Percentiles rank a stretch among this genome's conserved stretches.
These are phyloP conservation scores for Chloroceryle amazona DNA, from an alignment of 2,797 vertebrate genomes.

Conservation along the genomic window DNA sequence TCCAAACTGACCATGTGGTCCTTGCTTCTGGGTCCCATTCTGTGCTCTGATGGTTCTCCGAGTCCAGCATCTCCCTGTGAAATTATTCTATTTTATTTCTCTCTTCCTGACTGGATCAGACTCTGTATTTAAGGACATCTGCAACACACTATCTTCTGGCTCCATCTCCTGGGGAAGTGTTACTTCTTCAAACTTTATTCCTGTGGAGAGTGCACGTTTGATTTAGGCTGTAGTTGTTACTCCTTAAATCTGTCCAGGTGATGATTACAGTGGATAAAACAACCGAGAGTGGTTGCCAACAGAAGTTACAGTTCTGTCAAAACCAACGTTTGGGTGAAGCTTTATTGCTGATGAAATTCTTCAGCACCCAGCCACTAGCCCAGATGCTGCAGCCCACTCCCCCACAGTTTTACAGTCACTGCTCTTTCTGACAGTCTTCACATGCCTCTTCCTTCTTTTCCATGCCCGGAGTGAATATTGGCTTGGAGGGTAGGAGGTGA, in stretches of 20 bases:
- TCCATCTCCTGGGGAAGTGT: conserved; percentile 21
- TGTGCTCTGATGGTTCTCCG: not conserved
- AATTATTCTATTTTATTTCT: not conserved
- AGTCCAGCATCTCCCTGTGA: not conserved
- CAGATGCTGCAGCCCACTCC: not conserved
- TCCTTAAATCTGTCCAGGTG: not conserved
- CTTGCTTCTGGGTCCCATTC: not conserved
- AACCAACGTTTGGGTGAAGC: not conserved
- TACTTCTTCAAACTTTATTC: not conserved
- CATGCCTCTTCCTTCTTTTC: not conserved
- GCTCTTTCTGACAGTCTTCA: not conserved
- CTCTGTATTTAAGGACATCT: not conserved
- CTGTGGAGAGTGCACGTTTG: not conserved
- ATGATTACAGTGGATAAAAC: conserved; percentile 1
- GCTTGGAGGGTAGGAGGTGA: conserved; percentile 2
- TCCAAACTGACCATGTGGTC: not conserved
- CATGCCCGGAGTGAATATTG: not conserved
- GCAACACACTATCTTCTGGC: not conserved
- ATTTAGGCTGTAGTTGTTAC: not conserved
- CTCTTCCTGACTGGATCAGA: accelerated
- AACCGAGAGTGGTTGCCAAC: not conserved
- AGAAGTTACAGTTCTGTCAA: not conserved
- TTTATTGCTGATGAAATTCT: not conserved
- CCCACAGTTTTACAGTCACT: not conserved
- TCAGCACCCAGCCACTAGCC: not conserved